Evolutionary conservation across 2,888 invertebrate species (phyloP).

Genomic region (Yponomeuta malinellus): DNA sequence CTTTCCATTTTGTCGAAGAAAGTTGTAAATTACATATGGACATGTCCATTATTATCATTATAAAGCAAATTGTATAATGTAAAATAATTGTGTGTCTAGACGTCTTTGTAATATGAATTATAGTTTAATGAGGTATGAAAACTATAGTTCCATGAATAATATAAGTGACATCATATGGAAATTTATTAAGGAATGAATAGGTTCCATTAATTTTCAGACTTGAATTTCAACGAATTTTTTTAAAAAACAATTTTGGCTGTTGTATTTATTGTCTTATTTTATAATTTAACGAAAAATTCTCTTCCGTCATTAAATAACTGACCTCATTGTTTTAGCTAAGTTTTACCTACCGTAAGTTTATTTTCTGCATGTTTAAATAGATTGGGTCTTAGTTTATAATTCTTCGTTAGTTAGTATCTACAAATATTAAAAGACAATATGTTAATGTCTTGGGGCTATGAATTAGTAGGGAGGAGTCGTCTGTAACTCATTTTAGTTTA

Average conservation of each 20-base stretch:
- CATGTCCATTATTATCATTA: background rate
- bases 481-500: conserved; percentile 19
- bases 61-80: background rate
- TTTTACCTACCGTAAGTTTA: too few species aligned
- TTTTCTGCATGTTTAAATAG: too few species aligned
- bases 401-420: background rate
- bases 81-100: background rate
- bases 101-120: background rate
- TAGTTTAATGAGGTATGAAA: conserved; percentile 1
- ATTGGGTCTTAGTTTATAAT: too few species aligned
- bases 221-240: background rate
- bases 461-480: conserved; percentile 24
- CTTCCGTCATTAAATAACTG: background rate
- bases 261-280: conserved; percentile 25
- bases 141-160: background rate
- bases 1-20: background rate
- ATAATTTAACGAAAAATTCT: background rate
- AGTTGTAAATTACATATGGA: background rate
- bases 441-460: conserved; percentile 27
- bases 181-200: background rate
- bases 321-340: too few species aligned
- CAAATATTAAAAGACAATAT: conserved; percentile 17
- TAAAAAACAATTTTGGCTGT: background rate
- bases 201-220: background rate
- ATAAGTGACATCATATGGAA: background rate